Conservation (phyloP, 2,113 vertebrate species). For the Dolichotis patagonum region DNA sequence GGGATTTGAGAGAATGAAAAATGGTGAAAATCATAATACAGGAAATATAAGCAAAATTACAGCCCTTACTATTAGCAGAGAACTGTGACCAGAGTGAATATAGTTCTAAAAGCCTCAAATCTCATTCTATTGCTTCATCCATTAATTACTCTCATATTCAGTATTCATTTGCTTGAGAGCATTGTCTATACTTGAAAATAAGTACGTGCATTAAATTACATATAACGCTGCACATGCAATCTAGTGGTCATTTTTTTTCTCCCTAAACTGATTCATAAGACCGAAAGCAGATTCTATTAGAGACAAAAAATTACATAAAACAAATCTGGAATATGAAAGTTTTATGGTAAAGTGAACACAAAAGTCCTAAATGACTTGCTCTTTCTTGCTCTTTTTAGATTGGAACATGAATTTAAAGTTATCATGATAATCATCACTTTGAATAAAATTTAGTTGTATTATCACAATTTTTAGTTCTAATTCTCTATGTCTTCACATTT, state of each 20-base stretch:
- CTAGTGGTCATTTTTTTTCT: background rate
- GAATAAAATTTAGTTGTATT: background rate
- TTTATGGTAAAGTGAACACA: background rate
- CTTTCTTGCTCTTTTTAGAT: background rate
- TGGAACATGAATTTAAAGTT: background rate
- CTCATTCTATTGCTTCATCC: background rate
- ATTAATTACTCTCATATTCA: background rate
- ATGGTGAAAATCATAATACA: background rate
- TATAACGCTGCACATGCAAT: background rate
- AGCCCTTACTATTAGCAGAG: background rate
- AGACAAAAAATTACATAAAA: background rate
- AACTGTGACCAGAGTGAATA: background rate
- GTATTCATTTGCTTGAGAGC: background rate
- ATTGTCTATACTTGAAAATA: background rate
- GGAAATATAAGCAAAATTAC: background rate
- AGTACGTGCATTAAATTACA: background rate
- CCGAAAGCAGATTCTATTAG: background rate
- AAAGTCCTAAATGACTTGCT: background rate
- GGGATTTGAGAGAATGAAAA: background rate
- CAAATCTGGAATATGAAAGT: background rate
- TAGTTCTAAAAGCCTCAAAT: background rate
- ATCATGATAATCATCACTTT: background rate
- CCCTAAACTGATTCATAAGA: background rate
- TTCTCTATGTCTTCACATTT: background rate
- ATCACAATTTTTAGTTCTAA: background rate